Percentiles rank a stretch among this genome's conserved stretches.
These are phyloP conservation scores for Timandra comae DNA, from an alignment of 2,888 invertebrate species.

Conservation along the genomic window DNA sequence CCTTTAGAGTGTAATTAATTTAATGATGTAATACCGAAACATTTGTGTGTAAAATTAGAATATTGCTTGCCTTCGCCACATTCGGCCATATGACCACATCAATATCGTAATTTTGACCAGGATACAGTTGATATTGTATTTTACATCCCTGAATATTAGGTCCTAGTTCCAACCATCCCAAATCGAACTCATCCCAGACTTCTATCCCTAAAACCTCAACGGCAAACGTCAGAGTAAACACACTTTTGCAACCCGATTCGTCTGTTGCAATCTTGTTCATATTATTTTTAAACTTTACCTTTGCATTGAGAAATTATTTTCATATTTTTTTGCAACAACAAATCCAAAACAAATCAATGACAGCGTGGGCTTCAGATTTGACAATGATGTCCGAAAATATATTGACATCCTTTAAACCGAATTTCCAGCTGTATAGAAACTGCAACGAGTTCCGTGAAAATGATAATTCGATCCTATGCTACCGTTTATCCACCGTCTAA, in stretches of 20 bases:
- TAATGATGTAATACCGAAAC: too few species aligned
- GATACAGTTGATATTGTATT: slow-evolving; percentile 51
- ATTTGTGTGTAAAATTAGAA: too few species aligned
- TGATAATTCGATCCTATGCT: too few species aligned
- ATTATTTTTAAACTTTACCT: background rate
- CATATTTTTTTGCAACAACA: too few species aligned
- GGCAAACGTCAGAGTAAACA: slow-evolving; percentile 55
- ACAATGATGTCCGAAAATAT: too few species aligned
- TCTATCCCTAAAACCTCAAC: slow-evolving; percentile 54
- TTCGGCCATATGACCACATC: slow-evolving; percentile 61
- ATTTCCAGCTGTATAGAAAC: too few species aligned
- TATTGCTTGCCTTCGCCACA: slow-evolving; percentile 42
- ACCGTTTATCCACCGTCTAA: too few species aligned
- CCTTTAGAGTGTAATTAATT: too few species aligned
- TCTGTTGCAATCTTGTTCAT: slow-evolving; percentile 27
- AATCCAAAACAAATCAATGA: background rate
- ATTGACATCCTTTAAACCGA: too few species aligned
- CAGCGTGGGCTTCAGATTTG: background rate
- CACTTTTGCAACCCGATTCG: slow-evolving; percentile 29
- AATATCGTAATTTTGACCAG: slow-evolving; percentile 46
- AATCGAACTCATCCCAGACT: slow-evolving; percentile 49
- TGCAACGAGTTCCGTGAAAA: too few species aligned
- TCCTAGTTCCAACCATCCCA: slow-evolving; percentile 49
- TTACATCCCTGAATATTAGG: slow-evolving; percentile 42
- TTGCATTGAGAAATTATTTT: background rate